Conservation (phyloP, 2,113 vertebrate species). For the Spea bombifrons region DNA sequence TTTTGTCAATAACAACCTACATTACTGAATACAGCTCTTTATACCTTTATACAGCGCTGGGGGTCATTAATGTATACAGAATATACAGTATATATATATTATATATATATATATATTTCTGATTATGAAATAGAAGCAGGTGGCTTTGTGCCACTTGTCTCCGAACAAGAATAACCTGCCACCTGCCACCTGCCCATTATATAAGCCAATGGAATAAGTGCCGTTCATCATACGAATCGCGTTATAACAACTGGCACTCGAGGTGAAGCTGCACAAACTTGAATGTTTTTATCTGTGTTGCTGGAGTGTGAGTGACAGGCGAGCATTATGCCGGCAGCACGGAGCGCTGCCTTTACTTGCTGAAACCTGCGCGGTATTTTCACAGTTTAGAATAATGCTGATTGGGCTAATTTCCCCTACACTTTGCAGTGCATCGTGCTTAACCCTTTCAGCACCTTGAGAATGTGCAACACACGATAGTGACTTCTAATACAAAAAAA, state of each 20-base stretch:
- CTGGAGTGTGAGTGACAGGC: neutral
- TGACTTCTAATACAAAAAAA: no score
- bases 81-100: no score
- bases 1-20: no score
- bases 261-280: neutral
- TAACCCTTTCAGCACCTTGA: neutral
- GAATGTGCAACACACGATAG: neutral
- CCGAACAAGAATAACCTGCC: neutral
- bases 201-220: neutral
- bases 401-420: neutral
- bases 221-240: neutral
- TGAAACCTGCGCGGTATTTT: conserved; percentile 16
- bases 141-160: neutral
- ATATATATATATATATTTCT: neutral
- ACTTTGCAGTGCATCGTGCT: neutral
- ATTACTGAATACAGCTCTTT: no score
- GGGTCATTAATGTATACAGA: no score
- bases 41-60: no score
- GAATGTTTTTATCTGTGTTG: neutral
- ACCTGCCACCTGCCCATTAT: neutral
- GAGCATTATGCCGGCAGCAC: conserved; percentile 1
- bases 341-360: neutral
- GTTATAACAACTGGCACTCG: conserved; percentile 2
- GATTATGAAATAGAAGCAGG: neutral
- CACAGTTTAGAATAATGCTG: conserved; percentile 11